These are phyloP conservation scores for Anthoscopus minutus DNA, from an alignment of 2,113 vertebrate species.

Conservation along the genomic window DNA sequence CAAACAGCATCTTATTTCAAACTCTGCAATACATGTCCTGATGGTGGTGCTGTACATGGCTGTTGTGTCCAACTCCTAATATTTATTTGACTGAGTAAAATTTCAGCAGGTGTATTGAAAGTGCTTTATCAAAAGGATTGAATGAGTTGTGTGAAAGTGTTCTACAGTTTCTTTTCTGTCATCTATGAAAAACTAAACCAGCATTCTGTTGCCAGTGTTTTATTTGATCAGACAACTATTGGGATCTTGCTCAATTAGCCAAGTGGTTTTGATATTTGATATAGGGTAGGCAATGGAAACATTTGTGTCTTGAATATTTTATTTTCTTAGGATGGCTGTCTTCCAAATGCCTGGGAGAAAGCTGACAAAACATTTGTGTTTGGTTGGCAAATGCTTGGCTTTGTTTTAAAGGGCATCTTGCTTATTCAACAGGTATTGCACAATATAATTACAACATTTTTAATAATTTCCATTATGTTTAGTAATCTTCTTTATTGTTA, in stretches of 20 bases:
- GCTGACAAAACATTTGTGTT: conserved; percentile 16
- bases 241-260: neutral
- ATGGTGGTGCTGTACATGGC: neutral
- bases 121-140: neutral
- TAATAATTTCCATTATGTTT: neutral
- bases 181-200: neutral
- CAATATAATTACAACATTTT: neutral
- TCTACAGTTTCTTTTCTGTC: neutral
- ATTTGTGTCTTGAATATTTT: conserved; percentile 40
- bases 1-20: neutral
- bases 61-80: neutral
- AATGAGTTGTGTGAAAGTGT: neutral
- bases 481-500: neutral
- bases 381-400: neutral
- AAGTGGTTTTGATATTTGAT: neutral
- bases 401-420: neutral
- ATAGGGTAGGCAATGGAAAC: neutral
- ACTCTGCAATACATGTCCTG: neutral
- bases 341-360: conserved; percentile 22
- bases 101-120: neutral
- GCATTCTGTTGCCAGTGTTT: neutral
- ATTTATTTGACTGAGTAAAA: neutral
- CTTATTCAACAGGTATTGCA: neutral
- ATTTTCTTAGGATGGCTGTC: neutral
- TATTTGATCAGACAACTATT: neutral